These are phyloP conservation scores for Anthoscopus minutus DNA, from an alignment of 2,113 vertebrate species.

Conservation along the genomic window DNA sequence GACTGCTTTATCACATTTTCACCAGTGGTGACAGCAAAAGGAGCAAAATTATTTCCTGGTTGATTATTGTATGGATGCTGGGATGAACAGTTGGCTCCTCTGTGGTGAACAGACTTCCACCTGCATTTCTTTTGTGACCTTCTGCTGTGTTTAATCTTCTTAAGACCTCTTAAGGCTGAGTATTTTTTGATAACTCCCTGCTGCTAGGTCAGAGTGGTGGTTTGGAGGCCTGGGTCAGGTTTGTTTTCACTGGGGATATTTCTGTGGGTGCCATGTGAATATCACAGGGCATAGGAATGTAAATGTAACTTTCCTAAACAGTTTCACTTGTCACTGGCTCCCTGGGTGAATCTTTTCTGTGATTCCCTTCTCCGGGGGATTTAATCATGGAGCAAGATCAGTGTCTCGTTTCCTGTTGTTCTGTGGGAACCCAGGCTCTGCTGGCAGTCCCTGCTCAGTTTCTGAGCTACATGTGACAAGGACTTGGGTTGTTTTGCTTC, in stretches of 20 bases:
- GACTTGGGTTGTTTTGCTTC: background rate
- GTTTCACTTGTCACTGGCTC: background rate
- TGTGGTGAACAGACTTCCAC: background rate
- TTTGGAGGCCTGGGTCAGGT: background rate
- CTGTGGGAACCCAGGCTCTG: background rate
- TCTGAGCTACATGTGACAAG: background rate
- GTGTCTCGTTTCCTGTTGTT: background rate
- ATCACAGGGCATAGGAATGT: background rate
- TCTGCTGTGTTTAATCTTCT: slow-evolving; percentile 45
- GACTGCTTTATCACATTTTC: background rate
- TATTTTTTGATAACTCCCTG: background rate
- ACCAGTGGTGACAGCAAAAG: background rate
- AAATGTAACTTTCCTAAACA: background rate
- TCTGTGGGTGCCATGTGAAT: background rate
- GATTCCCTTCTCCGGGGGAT: background rate
- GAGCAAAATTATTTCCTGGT: background rate
- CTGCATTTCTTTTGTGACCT: background rate
- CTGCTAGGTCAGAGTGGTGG: background rate
- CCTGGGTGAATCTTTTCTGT: background rate
- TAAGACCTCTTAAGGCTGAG: slow-evolving; percentile 37
- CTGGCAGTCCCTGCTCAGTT: background rate
- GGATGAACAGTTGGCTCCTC: background rate
- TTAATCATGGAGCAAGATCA: background rate
- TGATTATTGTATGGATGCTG: background rate
- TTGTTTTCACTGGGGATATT: background rate